Conservation (phyloP, 2,888 invertebrate species). For the Erynnis tages region DNA sequence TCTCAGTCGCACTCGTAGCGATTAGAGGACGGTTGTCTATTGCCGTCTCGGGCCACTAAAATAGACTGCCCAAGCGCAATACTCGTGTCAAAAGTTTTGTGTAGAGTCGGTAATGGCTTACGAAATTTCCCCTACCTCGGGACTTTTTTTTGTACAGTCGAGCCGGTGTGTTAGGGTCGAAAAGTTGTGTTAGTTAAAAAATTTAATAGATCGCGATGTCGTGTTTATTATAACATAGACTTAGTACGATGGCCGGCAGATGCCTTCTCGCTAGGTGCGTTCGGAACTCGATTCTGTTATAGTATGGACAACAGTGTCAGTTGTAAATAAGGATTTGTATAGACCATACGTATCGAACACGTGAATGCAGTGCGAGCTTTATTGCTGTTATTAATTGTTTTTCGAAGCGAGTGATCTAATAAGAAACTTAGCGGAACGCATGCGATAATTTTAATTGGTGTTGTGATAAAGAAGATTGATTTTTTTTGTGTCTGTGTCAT, state of each 20-base stretch:
- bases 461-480: conserved; percentile 63
- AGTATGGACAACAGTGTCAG: conserved; percentile 78
- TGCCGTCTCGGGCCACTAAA: conserved; percentile 75
- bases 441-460: conserved; percentile 43
- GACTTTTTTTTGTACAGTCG: conserved; percentile 77
- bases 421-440: conserved; percentile 63
- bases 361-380: conserved; percentile 59
- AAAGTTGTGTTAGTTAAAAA: conserved; percentile 72
- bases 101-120: conserved; percentile 76
- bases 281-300: conserved; percentile 61
- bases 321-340: conserved; percentile 82
- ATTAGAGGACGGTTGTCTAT: conserved; percentile 56
- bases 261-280: conserved; percentile 70
- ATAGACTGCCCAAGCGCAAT: conserved; percentile 81
- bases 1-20: conserved; percentile 59
- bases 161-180: conserved; percentile 71
- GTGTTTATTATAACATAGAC: conserved; percentile 59
- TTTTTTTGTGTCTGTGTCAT: conserved; percentile 64
- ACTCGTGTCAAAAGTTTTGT: conserved; percentile 81
- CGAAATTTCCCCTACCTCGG: conserved; percentile 80
- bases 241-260: conserved; percentile 60
- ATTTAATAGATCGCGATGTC: conserved; percentile 63
- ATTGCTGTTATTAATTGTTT: conserved; percentile 47
- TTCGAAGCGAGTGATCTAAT: conserved; percentile 56
- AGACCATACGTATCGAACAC: conserved; percentile 76